Evolutionary conservation across 30 jellyfish, hydroid and myxozoan genomes (phyloP), one percentile per base, ranked within the genome.

Genomic region (Hydractinia echinata): DNA sequence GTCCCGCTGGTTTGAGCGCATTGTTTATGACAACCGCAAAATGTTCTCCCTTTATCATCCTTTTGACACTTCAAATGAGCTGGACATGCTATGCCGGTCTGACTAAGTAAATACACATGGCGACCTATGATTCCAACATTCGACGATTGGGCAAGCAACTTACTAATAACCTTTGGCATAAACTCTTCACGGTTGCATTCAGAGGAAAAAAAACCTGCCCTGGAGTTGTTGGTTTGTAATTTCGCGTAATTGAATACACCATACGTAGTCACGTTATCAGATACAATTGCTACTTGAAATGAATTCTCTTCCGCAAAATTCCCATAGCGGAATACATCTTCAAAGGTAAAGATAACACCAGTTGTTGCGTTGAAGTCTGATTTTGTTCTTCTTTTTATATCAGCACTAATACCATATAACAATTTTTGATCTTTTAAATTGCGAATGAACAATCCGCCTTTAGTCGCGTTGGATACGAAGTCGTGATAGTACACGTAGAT

Each of bases 121-220:
- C 74, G 74, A 7, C 74, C 74, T n/a, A n/a, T 13, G 10, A 64
- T 64, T n/a, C 18, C 74, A 64, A 64, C 18, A 64, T 64, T 64
- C 7, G 74, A 64, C 19, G 10, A 7, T n/a, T 7, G 51, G 8
- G 18, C 39, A 44, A 64, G 7, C 18, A 64, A 6, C 4, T 64
- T 13, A 64, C 74, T 64, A n/a, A n/a, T 13, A n/a, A 7, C 18
- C 39, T 64, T 64, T n/a, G 74, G 1, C 19, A 13, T 13, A 13
- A 64, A 64, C 19, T 44, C 39, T 64, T 64, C 74, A 6, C 39
- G 19, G 74, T 64, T 64, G 74, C 74, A 64, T 7, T 64, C 39
- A 64, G 51, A n/a, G 51, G 19, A 44, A 64, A 1, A 64, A 13
- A 1, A 64, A 0, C 74, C 74, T 64, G 74, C 74, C 39, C 39